Percentiles rank a stretch among this genome's conserved stretches.
These are phyloP conservation scores for Platanista minor DNA, from an alignment of 2,113 vertebrate genomes.

Conservation along the genomic window DNA sequence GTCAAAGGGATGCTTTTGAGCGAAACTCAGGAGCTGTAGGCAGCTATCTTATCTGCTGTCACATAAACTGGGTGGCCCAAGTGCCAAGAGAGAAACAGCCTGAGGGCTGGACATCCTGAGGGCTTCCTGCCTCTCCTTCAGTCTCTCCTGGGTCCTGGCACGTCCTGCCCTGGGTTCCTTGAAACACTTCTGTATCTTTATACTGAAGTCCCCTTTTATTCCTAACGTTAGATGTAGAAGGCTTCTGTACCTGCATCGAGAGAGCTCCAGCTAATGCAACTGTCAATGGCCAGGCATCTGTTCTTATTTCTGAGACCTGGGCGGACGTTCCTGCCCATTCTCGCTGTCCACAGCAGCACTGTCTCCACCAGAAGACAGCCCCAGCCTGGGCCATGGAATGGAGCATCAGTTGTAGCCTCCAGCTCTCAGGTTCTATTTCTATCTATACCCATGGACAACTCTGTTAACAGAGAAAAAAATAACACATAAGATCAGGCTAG, in stretches of 20 bases:
- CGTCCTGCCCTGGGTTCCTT: background rate
- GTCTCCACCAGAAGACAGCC: background rate
- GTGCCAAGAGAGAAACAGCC: background rate
- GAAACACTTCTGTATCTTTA: background rate
- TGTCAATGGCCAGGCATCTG: background rate
- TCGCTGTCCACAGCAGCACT: background rate
- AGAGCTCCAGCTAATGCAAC: background rate
- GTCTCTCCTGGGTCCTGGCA: background rate
- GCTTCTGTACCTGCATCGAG: background rate
- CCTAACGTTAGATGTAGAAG: background rate
- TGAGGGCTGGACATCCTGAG: background rate
- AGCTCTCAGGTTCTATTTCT: background rate
- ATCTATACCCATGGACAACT: background rate
- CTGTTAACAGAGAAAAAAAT: background rate
- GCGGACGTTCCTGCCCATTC: fast-evolving
- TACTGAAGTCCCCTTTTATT: background rate
- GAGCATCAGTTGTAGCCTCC: background rate
- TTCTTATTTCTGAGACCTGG: background rate
- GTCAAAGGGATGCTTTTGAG: background rate
- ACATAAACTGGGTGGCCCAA: fast-evolving
- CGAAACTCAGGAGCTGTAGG: background rate
- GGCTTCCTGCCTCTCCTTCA: background rate
- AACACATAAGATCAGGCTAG: background rate
- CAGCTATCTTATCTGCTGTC: too few species aligned
- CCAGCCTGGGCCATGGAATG: background rate